Evolutionary conservation across 1,140 invertebrate species (phyloP).

Genomic region (Bombyx mori): DNA sequence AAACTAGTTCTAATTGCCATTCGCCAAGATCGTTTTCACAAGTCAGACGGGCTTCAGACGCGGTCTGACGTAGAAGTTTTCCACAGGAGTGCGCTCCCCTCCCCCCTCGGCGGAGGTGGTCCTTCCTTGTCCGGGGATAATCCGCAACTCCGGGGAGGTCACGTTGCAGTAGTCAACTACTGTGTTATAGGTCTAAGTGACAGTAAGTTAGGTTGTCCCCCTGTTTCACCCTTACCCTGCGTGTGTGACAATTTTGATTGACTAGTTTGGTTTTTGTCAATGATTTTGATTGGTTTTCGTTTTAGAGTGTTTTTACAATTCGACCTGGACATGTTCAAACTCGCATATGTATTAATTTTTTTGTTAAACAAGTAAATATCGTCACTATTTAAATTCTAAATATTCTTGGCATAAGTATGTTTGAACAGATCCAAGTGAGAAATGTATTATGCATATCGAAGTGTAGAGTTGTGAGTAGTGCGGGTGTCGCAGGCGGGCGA

Average conservation of each 20-base stretch:
- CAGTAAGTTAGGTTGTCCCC: constrained; percentile 12
- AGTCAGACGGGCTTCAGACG: not conserved
- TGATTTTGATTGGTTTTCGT: constrained; percentile 9
- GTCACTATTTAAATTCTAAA: too few species aligned
- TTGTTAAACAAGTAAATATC: too few species aligned
- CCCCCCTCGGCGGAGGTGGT: constrained; percentile 46
- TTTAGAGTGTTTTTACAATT: constrained; percentile 7
- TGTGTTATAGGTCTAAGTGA: constrained; percentile 19
- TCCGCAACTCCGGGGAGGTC: constrained; percentile 46
- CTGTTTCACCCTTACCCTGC: constrained; percentile 7
- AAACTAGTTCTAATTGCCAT: too few species aligned
- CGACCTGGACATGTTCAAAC: not conserved
- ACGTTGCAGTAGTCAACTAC: constrained; percentile 37
- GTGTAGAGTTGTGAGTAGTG: constrained; percentile 9
- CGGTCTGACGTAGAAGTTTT: constrained; percentile 32
- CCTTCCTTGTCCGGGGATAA: constrained; percentile 61
- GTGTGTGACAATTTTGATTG: constrained; percentile 20
- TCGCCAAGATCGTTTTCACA: too few species aligned
- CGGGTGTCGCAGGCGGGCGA: constrained; percentile 26
- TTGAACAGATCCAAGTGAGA: too few species aligned
- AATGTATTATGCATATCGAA: not conserved
- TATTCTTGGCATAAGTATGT: too few species aligned
- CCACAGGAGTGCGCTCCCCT: constrained; percentile 32
- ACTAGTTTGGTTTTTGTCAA: not conserved
- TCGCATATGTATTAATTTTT: not conserved